Conservation (phyloP, 2,113 vertebrate genomes). For the Datnioides undecimradiatus region DNA sequence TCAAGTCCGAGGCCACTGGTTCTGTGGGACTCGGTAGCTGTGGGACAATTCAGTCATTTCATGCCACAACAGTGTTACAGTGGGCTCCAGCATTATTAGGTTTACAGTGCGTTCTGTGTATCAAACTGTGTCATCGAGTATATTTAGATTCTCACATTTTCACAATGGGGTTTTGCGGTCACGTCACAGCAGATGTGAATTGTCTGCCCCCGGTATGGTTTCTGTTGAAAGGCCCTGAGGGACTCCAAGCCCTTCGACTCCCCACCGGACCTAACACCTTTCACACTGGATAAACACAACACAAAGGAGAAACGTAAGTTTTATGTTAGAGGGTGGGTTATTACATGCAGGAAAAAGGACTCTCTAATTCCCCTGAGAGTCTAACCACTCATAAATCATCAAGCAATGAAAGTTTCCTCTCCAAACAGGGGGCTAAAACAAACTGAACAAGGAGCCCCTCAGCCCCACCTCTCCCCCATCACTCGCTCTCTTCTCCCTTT, state of each 20-base stretch:
- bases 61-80: constrained; percentile 17
- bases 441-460: constrained; percentile 71
- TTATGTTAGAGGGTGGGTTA: constrained; percentile 66
- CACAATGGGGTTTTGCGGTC: constrained; percentile 49
- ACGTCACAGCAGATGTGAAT: constrained; percentile 53
- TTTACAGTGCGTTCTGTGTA: not conserved
- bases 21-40: constrained; percentile 44
- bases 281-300: constrained; percentile 72
- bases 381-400: constrained; percentile 79
- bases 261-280: constrained; percentile 79
- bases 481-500: constrained; percentile 41
- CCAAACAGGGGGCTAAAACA: constrained; percentile 79
- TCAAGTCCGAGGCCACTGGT: constrained; percentile 16
- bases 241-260: constrained; percentile 27
- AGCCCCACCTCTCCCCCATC: constrained; percentile 42
- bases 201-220: constrained; percentile 41
- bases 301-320: constrained; percentile 69
- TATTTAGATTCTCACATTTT: constrained; percentile 53
- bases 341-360: constrained; percentile 72
- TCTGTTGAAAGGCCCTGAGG: constrained; percentile 33
- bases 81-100: constrained; percentile 1
- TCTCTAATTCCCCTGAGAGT: constrained; percentile 70
- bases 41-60: constrained; percentile 32
- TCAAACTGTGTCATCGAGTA: constrained; percentile 13
- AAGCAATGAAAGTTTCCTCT: constrained; percentile 82